These are phyloP conservation scores for Polydrusus tereticollis DNA, from an alignment of 2,888 invertebrate species.

Conservation along the genomic window DNA sequence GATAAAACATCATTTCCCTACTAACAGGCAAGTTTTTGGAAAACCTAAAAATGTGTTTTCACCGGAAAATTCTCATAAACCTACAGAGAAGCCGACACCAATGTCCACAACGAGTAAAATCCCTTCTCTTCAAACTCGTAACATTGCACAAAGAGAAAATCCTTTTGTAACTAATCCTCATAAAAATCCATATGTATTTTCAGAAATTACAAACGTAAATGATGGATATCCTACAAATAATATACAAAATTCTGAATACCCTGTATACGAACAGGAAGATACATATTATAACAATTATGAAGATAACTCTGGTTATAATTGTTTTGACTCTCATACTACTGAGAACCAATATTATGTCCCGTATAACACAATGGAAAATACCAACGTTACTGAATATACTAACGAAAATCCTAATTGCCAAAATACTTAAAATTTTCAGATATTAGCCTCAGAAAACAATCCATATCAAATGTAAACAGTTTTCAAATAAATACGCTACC, in stretches of 20 bases:
- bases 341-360: not conserved
- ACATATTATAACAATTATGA: not conserved
- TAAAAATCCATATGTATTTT: not conserved
- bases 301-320: not conserved
- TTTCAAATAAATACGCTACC: constrained; percentile 33
- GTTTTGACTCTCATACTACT: no score
- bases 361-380: not conserved
- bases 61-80: constrained; percentile 38
- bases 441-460: constrained; percentile 3
- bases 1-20: constrained; percentile 7
- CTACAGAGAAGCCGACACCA: constrained; percentile 14
- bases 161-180: not conserved
- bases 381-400: not conserved
- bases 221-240: not conserved
- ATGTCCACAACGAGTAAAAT: constrained; percentile 22
- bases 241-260: not conserved
- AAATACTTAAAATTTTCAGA: not conserved
- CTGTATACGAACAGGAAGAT: not conserved
- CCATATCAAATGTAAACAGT: constrained; percentile 2
- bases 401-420: not conserved
- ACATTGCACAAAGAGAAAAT: not conserved
- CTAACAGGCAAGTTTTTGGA: constrained; percentile 36
- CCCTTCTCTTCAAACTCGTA: not conserved
- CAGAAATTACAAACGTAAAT: not conserved
- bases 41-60: constrained; percentile 38